Base-by-base conservation (phyloP, 1,140 invertebrate genomes). In the Phymastichus coffea region DNA sequence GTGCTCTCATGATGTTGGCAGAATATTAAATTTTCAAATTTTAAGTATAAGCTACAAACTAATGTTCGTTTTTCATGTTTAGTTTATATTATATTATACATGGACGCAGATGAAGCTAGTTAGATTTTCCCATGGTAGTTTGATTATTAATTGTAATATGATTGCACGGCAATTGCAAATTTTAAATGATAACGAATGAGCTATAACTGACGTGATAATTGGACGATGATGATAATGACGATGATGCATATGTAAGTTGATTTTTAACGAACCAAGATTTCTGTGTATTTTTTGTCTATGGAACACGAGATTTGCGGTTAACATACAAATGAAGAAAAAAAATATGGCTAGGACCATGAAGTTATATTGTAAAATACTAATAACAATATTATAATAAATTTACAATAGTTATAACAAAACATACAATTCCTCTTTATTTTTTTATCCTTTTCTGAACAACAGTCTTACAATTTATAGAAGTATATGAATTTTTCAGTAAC, bases 361-460 rank as follows among this genome's bases (percentile, higher is more conserved):
- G 48, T 57, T 57, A 46, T 15, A 51, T 62, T 57, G 54, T 62
- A 62, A 57, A 57, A 57, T 62, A 62, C 46, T 57, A 57, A 57
- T 43, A 57, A 52, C 52, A 62, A 62, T 57, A 62, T 62, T 62
- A 62, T 52, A 62, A 62, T 62, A 62, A 62, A 62, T 62, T 62
- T 62, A 62, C 54, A 62, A 62, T 62, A 62, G 54, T 62, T 62
- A 62, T 62, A 62, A 62, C 60, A 62, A 62, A 62, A 62, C 2
- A 37, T n/a, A 51, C 20, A 26, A 15, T 1, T 53, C 0, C 22
- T 17, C 20, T 37, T 51, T 51, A 51, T 51, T 51, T 12, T 23
- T 17, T 12, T 51, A 8, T 28, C 12, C 44, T 19, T 26, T 14
- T 51, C 8, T 22, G 0, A 37, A 4, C 20, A 20, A 14, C 14